These are phyloP conservation scores for Varroa destructor DNA, from an alignment of 1,140 invertebrate genomes.

Conservation along the genomic window DNA sequence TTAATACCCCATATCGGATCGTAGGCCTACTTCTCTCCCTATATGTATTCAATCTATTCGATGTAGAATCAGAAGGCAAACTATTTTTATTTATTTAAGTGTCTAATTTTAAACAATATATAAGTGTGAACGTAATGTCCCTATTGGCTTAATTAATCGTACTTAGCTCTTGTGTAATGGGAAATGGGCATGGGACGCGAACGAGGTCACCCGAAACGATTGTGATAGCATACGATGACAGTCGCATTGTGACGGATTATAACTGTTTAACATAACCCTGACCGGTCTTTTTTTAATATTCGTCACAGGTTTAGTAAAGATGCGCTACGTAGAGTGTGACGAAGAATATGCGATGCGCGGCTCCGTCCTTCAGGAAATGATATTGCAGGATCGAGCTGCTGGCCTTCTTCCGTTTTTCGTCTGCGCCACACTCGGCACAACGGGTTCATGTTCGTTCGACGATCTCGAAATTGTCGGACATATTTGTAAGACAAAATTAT, in stretches of 20 bases:
- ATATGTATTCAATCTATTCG: too few relatives aligned
- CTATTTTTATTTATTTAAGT: too few relatives aligned
- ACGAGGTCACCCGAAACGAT: background rate
- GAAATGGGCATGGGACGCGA: background rate
- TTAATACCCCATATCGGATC: too few relatives aligned
- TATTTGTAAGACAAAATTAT: slow-evolving; percentile 45
- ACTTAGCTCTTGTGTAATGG: too few relatives aligned
- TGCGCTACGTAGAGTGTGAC: slow-evolving; percentile 67
- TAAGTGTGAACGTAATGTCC: too few relatives aligned
- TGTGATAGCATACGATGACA: too few relatives aligned
- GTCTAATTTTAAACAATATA: too few relatives aligned
- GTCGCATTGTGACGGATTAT: too few relatives aligned
- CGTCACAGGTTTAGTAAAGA: slow-evolving; percentile 71
- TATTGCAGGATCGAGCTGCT: slow-evolving; percentile 63
- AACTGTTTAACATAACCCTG: too few relatives aligned
- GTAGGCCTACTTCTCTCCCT: too few relatives aligned
- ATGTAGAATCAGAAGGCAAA: too few relatives aligned
- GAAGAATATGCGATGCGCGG: slow-evolving; percentile 64
- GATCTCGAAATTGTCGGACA: slow-evolving; percentile 66
- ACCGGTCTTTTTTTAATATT: background rate
- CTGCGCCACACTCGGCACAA: slow-evolving; percentile 64
- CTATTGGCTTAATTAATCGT: too few relatives aligned
- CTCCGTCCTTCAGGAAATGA: slow-evolving; percentile 59
- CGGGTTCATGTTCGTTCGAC: slow-evolving; percentile 86
- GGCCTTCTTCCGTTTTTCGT: slow-evolving; percentile 91